phyloP scores from a whole-genome alignment of 1,140 invertebrate genomes.

The Procambarus virginalis region DNA sequence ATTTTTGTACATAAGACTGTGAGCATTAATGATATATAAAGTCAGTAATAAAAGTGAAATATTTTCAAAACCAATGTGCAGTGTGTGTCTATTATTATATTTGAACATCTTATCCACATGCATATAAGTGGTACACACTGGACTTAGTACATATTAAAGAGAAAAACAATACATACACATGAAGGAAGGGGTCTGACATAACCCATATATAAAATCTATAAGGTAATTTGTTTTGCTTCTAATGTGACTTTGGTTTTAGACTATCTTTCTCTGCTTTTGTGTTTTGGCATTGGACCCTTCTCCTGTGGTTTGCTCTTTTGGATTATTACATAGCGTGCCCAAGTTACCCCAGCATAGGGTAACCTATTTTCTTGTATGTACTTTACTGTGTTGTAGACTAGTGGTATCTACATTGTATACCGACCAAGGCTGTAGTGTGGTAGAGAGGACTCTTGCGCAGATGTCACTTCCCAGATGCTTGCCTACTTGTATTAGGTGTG shows the following conservation, averaged over 20 bases:
- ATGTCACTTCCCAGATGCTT: constrained; percentile 10
- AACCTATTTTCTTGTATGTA: constrained; percentile 63
- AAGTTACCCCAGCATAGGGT: constrained; percentile 56
- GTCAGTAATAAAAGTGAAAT: constrained; percentile 65
- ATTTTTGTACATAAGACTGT: constrained; percentile 67
- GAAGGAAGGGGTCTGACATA: constrained; percentile 32
- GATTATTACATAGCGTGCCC: constrained; percentile 61
- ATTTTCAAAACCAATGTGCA: constrained; percentile 63
- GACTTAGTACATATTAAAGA: constrained; percentile 22
- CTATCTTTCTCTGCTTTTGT: constrained; percentile 56
- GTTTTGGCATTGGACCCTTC: constrained; percentile 61
- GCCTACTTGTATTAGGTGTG: not conserved
- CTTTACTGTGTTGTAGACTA: constrained; percentile 64
- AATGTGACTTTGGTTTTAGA: constrained; percentile 62
- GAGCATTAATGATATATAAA: constrained; percentile 61
- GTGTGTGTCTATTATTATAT: constrained; percentile 61
- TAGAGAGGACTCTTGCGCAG: constrained; percentile 27
- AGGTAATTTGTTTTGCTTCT: constrained; percentile 54
- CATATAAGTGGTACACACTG: constrained; percentile 26
- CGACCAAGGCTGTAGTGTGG: constrained; percentile 63
- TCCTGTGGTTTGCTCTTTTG: constrained; percentile 62
- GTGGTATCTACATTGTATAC: constrained; percentile 59
- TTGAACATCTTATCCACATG: constrained; percentile 38
- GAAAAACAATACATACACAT: constrained; percentile 40
- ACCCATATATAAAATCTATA: constrained; percentile 49